phyloP scores from a whole-genome alignment of 2,888 invertebrate species.

The Eilema caniola region DNA sequence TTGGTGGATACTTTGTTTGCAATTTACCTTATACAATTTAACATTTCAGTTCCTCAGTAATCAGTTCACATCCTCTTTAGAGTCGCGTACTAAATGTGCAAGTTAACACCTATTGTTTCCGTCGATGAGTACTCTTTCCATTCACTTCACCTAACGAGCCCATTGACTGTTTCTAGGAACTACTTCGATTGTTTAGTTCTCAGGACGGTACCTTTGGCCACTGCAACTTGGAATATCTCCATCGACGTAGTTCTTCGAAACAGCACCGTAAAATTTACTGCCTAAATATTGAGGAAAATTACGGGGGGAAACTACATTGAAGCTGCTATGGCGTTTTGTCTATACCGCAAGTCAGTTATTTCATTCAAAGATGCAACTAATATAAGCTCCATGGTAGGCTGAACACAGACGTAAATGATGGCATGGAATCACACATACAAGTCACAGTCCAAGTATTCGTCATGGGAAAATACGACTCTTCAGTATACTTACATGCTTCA shows the following conservation, averaged over 20 bases:
- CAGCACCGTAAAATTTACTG: constrained; percentile 43
- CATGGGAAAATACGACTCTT: constrained; percentile 76
- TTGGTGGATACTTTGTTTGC: background rate
- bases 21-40: constrained; percentile 14
- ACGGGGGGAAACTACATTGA: constrained; percentile 44
- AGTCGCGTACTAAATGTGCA: constrained; percentile 62
- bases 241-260: constrained; percentile 54
- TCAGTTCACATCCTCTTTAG: constrained; percentile 69
- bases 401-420: constrained; percentile 57
- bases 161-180: constrained; percentile 71
- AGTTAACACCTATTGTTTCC: constrained; percentile 76
- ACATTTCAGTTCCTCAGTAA: constrained; percentile 56
- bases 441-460: constrained; percentile 76
- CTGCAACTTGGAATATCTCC: constrained; percentile 56
- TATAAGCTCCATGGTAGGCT: constrained; percentile 56
- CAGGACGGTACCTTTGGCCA: constrained; percentile 68
- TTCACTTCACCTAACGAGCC: constrained; percentile 63
- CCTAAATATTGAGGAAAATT: constrained; percentile 62
- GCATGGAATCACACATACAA: constrained; percentile 33
- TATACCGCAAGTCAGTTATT: constrained; percentile 36
- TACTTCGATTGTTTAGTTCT: constrained; percentile 70
- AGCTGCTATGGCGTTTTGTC: constrained; percentile 11
- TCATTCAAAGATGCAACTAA: constrained; percentile 36
- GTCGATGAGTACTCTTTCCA: constrained; percentile 66
- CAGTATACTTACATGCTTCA: constrained; percentile 69